phyloP scores from a whole-genome alignment of 2,888 invertebrate species.

The Aplocera efformata region DNA sequence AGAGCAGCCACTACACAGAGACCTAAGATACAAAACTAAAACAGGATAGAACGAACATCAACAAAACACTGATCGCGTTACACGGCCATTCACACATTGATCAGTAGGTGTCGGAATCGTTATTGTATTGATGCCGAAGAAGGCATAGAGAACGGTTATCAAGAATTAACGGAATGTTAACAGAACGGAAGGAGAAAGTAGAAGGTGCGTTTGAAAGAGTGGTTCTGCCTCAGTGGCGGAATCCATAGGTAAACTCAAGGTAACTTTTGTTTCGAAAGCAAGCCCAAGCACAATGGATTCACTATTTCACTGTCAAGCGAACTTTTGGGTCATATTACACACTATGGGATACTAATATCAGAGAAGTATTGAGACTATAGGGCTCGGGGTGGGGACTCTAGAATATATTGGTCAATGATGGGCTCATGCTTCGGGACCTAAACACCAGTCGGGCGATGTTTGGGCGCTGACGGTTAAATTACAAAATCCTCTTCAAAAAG shows the following conservation, averaged over 20 bases:
- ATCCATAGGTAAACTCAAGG: slow-evolving; percentile 47
- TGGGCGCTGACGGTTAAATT: slow-evolving; percentile 70
- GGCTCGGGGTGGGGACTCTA: slow-evolving; percentile 45
- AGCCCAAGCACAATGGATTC: slow-evolving; percentile 74
- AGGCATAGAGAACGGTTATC: slow-evolving; percentile 43
- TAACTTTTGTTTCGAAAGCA: slow-evolving; percentile 64
- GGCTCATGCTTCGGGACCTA: slow-evolving; percentile 73
- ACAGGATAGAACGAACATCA: slow-evolving; percentile 63
- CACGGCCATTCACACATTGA: slow-evolving; percentile 37
- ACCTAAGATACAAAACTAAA: slow-evolving; percentile 74
- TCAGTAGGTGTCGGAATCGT: slow-evolving; percentile 51
- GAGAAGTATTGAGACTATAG: slow-evolving; percentile 61
- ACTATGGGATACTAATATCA: slow-evolving; percentile 58
- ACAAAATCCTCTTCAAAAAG: slow-evolving; percentile 18
- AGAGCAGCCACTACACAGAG: slow-evolving; percentile 81
- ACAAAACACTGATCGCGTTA: slow-evolving; percentile 55
- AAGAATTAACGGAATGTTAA: slow-evolving; percentile 47
- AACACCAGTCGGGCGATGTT: slow-evolving; percentile 51
- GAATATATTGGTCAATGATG: slow-evolving; percentile 55
- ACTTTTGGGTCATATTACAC: slow-evolving; percentile 56
- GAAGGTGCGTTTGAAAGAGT: slow-evolving; percentile 62
- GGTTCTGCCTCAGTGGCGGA: slow-evolving; percentile 51
- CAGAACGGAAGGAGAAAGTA: slow-evolving; percentile 50
- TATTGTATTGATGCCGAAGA: slow-evolving; percentile 38
- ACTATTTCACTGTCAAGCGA: slow-evolving; percentile 63